Base-by-base conservation (phyloP, 2,888 invertebrate species). In the Drosophila neutralis region DNA sequence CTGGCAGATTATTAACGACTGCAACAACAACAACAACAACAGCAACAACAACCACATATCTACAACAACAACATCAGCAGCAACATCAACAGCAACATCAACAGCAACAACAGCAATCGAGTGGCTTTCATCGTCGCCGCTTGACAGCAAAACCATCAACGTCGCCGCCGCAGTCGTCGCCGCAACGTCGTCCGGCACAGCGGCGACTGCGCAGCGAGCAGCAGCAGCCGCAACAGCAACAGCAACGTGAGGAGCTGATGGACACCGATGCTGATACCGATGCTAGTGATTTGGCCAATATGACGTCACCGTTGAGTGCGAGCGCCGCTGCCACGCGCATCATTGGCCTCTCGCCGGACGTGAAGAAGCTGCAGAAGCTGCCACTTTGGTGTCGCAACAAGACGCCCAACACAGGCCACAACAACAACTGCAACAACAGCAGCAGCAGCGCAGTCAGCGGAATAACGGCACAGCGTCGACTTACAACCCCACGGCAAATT, bases 331-430 rank as follows among this genome's bases (percentile, higher is more conserved):
- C 87, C 60, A 86, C 87, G 29, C 83, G 85, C 45, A 73, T 86
- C 48, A 73, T 76, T 38, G 87, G 87, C 6, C 88, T 87, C 29
- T 87, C 87, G 65, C 88, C 87, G 58, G 87, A 87, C 58, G 87
- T 88, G 2, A 87, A 88, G 38, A 87, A 86, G 59, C 58, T 87
- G 66, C 84, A 87, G 18, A 69, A 69, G 54, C 51, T 87, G 73
- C 87, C 87, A 27, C 78, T 87, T 3, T 87, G 87, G 87, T 59
- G 69, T n/a, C 75, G 69, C 52, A 77, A 59, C 69, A 69, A 49
- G 58, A 65, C 45, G 31, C 52, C 29, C 36, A 69, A 24, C 35
- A 65, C 10, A 36, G 66, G 10, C 54, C 21, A 24, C 77, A 62
- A 13, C 67, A 58, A 8, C 65, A 59, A 10, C 61, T 60, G 7